Conservation (phyloP, 2,888 invertebrate species). For the Pyrrhia umbra region DNA sequence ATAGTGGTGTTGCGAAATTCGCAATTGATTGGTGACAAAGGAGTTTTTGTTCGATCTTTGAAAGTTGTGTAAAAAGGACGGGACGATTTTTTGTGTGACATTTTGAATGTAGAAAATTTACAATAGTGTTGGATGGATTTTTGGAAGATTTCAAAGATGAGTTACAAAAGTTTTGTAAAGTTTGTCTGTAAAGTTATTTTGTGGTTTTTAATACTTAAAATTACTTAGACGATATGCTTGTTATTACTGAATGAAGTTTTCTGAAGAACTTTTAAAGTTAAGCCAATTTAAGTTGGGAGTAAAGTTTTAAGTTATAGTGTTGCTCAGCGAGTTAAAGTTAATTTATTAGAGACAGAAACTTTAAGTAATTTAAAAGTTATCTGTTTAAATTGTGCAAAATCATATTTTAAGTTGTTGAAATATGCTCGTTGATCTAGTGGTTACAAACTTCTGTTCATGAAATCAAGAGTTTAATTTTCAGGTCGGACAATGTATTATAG, state of each 20-base stretch:
- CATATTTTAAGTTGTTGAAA: no score
- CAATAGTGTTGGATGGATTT: constrained; percentile 40
- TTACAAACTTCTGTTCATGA: no score
- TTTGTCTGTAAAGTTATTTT: constrained; percentile 40
- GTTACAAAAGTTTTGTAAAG: constrained; percentile 22
- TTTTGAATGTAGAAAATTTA: constrained; percentile 21
- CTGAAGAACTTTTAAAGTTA: constrained; percentile 23
- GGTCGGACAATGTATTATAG: no score
- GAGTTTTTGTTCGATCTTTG: constrained; percentile 31
- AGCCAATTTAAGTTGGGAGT: constrained; percentile 32
- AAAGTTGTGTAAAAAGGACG: constrained; percentile 31
- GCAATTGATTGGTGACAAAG: constrained; percentile 46
- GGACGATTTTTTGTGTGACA: constrained; percentile 25
- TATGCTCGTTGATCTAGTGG: no score
- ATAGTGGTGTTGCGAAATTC: constrained; percentile 51
- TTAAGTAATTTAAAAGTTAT: constrained; percentile 18
- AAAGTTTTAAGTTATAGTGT: constrained; percentile 37
- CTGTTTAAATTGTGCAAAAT: no score
- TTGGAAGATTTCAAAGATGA: constrained; percentile 7
- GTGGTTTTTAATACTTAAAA: background rate
- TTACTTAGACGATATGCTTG: background rate
- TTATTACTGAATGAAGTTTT: constrained; percentile 20
- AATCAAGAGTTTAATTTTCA: no score
- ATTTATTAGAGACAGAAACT: constrained; percentile 12
- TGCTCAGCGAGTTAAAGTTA: constrained; percentile 22